These are phyloP conservation scores for Rhopalosiphum nymphaeae DNA, from an alignment of 2,888 invertebrate genomes.

Conservation along the genomic window DNA sequence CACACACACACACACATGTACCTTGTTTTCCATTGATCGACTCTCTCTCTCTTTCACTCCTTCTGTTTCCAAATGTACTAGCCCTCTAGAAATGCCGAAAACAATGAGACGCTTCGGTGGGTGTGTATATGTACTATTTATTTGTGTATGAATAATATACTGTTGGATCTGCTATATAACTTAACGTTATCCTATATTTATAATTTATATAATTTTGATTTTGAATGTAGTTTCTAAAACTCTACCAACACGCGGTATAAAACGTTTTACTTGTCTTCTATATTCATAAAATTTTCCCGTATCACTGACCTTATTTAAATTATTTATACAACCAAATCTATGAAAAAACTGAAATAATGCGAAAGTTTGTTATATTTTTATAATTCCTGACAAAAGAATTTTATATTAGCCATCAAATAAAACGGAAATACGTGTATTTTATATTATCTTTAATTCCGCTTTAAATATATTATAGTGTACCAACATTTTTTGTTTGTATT, in stretches of 20 bases:
- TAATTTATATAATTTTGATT: conserved; percentile 21
- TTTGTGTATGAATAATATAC: background rate
- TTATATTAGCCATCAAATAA: background rate
- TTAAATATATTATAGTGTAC: background rate
- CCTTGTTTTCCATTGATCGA: conserved; percentile 61
- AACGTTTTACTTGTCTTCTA: background rate
- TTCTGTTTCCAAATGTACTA: background rate
- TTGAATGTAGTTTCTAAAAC: background rate
- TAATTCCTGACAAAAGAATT: background rate
- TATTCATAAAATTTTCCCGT: background rate
- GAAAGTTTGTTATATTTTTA: background rate
- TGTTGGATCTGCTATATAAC: background rate
- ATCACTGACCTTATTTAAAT: background rate
- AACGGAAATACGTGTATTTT: background rate
- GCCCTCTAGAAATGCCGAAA: conserved; percentile 25
- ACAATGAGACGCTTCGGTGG: conserved; percentile 31
- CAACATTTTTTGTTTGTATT: background rate
- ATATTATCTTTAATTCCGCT: background rate
- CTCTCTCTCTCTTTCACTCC: background rate
- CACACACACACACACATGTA: conserved; percentile 24
- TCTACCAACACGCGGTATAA: background rate
- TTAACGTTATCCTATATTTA: background rate
- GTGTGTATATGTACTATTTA: background rate
- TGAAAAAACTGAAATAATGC: background rate
- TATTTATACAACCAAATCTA: background rate